A percentile compares a stretch with the other conserved stretches of the same genome.
Evolutionary conservation across 2,113 vertebrate species (phyloP).

Genomic region (Spheniscus mendiculus): DNA sequence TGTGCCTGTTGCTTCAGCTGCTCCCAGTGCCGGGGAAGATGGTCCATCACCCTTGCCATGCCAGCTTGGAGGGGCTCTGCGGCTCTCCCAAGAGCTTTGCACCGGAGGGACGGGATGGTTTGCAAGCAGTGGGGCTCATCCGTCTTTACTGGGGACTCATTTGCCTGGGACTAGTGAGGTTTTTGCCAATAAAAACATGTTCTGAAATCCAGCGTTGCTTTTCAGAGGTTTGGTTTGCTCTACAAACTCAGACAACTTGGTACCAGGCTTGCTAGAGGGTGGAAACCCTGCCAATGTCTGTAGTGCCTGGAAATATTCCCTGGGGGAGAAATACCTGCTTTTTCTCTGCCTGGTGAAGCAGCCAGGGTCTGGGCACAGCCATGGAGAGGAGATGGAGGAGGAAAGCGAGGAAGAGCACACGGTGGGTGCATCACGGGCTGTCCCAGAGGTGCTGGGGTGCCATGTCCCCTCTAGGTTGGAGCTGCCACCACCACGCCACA

Average conservation of each 20-base stretch:
- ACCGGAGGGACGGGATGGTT: background rate
- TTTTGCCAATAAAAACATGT: background rate
- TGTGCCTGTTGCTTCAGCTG: fast-evolving
- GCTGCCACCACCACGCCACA: background rate
- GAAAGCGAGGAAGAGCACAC: background rate
- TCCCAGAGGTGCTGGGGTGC: background rate
- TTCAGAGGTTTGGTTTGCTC: background rate
- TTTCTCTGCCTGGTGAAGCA: background rate
- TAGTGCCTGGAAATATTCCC: background rate
- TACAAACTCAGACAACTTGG: background rate
- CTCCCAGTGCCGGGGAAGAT: fast-evolving
- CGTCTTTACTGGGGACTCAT: fast-evolving
- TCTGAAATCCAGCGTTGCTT: background rate
- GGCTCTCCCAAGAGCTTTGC: background rate
- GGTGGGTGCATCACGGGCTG: fast-evolving
- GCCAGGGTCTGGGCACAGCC: background rate
- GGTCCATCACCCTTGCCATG: background rate
- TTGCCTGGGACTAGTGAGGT: background rate
- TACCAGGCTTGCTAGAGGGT: background rate
- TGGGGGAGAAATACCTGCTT: background rate
- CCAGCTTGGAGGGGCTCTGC: background rate
- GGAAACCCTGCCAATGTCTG: background rate
- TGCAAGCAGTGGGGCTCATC: background rate
- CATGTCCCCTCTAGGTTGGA: fast-evolving
- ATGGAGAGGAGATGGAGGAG: background rate